Evolutionary conservation across 2,113 vertebrate species (phyloP), one percentile per base, ranked within the genome.

Genomic region (Chroicocephalus ridibundus): DNA sequence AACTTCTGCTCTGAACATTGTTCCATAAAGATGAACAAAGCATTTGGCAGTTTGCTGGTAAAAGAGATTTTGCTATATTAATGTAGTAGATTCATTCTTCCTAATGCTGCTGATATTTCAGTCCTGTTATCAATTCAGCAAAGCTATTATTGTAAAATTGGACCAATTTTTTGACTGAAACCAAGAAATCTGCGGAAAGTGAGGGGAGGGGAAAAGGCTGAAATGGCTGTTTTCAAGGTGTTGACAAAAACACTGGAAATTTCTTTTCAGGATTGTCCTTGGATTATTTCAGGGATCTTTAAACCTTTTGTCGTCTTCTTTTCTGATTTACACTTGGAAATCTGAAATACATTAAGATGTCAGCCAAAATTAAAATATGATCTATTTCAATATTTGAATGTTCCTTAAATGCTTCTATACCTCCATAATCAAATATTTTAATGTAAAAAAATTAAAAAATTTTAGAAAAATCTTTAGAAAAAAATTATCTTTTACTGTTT

Each of bases 181-280:
- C 1, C 6, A 78, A 75, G 18, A 86, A 65, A 49, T 47, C 27
- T 40, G 3, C 1, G 1, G 22, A 49, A 77, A 58, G 3, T 1
- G 1, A 2, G 1, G 7, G 21, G 6, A 46, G 16, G 7, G 6
- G 6, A 62, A 10, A 5, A 72, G 64, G 36, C 4, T 60, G 24
- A 76, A 88, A 82, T 34, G 4, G 5, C 15, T 1, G 8, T 66
- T 81, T 90, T 81, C 36, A 54, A 76, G 27, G 2, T 70, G 4
- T 29, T 74, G 19, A 49, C 11, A 27, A 90, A 86, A 60, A 1
- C 8, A 14, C 4, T 19, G 16, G 5, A 70, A 90, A 58, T 18
- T 32, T 18, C 12, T 36, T 70, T 81, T 92, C 16, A 20, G 13
- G 1, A 4, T 42, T 42, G 20, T 18, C 11, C 11, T 77, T 83